phyloP scores from a whole-genome alignment of 1,140 invertebrate species.

The Idris sp. region DNA sequence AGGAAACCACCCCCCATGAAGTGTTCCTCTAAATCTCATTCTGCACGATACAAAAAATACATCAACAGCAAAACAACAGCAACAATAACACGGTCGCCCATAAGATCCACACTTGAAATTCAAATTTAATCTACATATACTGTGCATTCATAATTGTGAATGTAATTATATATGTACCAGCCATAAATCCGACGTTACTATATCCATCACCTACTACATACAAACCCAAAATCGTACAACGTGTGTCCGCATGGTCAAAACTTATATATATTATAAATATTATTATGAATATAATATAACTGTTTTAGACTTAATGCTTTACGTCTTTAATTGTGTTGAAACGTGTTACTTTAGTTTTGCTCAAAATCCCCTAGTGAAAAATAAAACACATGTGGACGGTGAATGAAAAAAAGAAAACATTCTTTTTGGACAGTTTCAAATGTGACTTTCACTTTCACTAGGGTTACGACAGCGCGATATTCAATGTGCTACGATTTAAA shows the following conservation, averaged over 20 bases:
- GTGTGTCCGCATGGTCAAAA: slow-evolving; percentile 58
- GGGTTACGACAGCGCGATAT: slow-evolving; percentile 38
- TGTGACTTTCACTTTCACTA: too few species aligned
- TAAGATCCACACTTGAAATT: slow-evolving; percentile 32
- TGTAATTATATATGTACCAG: background rate
- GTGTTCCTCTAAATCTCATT: slow-evolving; percentile 42
- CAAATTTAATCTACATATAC: slow-evolving; percentile 4
- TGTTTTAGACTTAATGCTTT: slow-evolving; percentile 56
- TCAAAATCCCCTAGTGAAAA: too few species aligned
- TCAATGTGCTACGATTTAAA: slow-evolving; percentile 50
- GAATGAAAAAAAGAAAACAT: too few species aligned
- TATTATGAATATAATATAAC: too few species aligned
- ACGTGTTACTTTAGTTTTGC: slow-evolving; percentile 46
- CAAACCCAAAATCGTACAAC: slow-evolving; percentile 49
- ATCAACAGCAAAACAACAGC: slow-evolving; percentile 51
- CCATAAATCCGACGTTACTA: slow-evolving; percentile 32
- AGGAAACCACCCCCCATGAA: too few species aligned
- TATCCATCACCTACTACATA: slow-evolving; percentile 36
- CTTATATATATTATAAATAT: too few species aligned
- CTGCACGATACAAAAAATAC: slow-evolving; percentile 57
- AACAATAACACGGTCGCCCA: slow-evolving; percentile 59
- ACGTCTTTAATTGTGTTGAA: slow-evolving; percentile 52
- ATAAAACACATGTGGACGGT: too few species aligned
- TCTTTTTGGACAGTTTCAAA: too few species aligned
- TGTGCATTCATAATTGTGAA: background rate